Percentiles rank a stretch among this genome's conserved stretches.
Evolutionary conservation across 2,113 vertebrate species (phyloP).

Genomic region (Callipepla squamata): DNA sequence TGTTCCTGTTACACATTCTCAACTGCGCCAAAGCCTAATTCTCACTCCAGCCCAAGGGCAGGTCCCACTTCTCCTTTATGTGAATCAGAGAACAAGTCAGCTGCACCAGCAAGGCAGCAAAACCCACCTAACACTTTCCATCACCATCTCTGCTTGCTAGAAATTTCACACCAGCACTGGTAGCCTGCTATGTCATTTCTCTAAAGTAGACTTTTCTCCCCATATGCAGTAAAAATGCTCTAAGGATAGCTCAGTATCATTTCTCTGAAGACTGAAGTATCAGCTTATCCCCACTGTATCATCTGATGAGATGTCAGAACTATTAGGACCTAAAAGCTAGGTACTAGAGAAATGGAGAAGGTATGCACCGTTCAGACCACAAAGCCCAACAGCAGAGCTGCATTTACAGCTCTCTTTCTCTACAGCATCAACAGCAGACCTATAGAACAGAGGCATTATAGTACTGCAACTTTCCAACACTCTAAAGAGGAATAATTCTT

Average conservation of each 20-base stretch:
- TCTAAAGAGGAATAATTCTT: background rate
- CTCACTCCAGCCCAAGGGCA: background rate
- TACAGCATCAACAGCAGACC: background rate
- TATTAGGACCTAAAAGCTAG: background rate
- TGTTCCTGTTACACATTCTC: background rate
- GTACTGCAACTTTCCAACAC: background rate
- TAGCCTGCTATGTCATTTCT: conserved; percentile 20
- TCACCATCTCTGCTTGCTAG: conserved; percentile 8
- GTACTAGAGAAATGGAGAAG: background rate
- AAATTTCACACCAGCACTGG: conserved; percentile 24
- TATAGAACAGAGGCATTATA: background rate
- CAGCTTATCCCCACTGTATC: background rate
- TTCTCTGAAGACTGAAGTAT: conserved; percentile 8
- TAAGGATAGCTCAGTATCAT: background rate
- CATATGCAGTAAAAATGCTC: background rate
- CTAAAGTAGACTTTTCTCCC: background rate
- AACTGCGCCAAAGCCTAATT: background rate
- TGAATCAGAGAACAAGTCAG: background rate
- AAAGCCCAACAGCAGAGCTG: background rate
- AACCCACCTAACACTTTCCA: conserved; percentile 9
- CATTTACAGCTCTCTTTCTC: background rate
- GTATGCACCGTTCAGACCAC: background rate
- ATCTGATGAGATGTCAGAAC: background rate
- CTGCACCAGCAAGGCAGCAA: conserved; percentile 5
- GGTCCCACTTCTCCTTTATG: background rate